Base-by-base conservation (phyloP, 2,888 invertebrate genomes). In the Scaptomyza polygonia region DNA sequence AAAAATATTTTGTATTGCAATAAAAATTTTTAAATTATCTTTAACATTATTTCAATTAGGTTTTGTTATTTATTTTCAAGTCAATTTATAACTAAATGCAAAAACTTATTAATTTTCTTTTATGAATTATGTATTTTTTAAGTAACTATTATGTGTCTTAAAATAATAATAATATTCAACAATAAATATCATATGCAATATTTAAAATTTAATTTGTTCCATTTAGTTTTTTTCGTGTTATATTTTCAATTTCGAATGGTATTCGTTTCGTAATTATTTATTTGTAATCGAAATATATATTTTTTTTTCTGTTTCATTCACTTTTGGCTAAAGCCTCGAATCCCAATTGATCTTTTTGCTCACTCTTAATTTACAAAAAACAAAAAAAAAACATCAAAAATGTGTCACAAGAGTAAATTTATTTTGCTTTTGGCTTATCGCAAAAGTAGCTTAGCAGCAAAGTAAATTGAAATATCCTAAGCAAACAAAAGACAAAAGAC, bases 401-500 rank as follows among this genome's bases (percentile, higher is more conserved):
- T 30, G 8, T 12, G 12, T 16, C 3, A 44, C n/a, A 30, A 30
- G 12, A 16, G 0, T 30, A 8, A 1, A 3, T 12, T 47, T 47
- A 30, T 12, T 5, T 30, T 18, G 16, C 47, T 18, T 47, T 7
- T 11, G 30, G 12, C 44, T 44, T 44, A 44, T 25, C 25, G 3
- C 16, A 32, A 48, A 32, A 32, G 18, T n/a, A 48, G 48, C 18
- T 32, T 32, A 32, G n/a, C 6, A 11, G n/a, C 32, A 21, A 32
- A 36, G 30, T 30, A 12, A 47, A 21, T 32, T 32, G 11, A 11
- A 4, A 47, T 11, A 48, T 48, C n/a, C 48, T 48, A 32, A 48
- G 48, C 32, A 48, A 48, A 48, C 32, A 32, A 48, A n/a, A 9
- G 32, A 48, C 32, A 32, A 48, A n/a, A 9, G 32, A 32, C n/a